A percentile compares a stretch with the other conserved stretches of the same genome.
Evolutionary conservation across 2,797 vertebrate species (phyloP).

Genomic region (Chaetophractus vellerosus): DNA sequence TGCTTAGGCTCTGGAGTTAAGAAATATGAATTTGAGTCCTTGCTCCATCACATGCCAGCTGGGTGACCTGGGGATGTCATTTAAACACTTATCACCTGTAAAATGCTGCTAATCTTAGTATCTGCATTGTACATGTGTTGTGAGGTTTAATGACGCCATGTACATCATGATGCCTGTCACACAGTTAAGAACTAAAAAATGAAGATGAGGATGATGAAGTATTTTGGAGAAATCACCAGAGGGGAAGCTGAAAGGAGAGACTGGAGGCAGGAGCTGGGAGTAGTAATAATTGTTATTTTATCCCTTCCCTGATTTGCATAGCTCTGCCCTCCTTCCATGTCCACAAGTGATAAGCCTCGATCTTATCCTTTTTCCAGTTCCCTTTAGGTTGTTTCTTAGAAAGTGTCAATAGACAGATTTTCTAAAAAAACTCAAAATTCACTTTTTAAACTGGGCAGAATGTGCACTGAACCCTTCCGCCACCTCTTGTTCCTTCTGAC

Average conservation of each 20-base stretch:
- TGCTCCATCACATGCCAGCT: neutral
- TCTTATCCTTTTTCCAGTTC: neutral
- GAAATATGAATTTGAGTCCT: neutral
- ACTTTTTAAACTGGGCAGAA: neutral
- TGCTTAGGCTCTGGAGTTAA: neutral
- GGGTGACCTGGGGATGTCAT: neutral
- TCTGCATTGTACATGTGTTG: neutral
- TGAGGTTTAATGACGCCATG: neutral
- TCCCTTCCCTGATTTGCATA: neutral
- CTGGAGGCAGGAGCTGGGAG: neutral
- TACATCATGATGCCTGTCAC: neutral
- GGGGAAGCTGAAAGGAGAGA: neutral
- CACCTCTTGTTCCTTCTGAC: neutral
- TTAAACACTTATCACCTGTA: neutral
- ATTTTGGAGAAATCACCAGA: neutral
- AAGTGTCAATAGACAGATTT: slow-evolving; percentile 27
- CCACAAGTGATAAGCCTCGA: neutral
- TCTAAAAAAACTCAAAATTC: slow-evolving; percentile 39
- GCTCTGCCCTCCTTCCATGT: neutral
- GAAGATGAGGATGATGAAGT: neutral
- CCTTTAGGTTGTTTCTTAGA: neutral
- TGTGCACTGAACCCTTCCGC: neutral
- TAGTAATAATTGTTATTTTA: neutral
- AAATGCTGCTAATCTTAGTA: neutral
- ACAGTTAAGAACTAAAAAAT: neutral